These are phyloP conservation scores for Melitaea athalia DNA, from an alignment of 2,888 invertebrate species.

Conservation along the genomic window DNA sequence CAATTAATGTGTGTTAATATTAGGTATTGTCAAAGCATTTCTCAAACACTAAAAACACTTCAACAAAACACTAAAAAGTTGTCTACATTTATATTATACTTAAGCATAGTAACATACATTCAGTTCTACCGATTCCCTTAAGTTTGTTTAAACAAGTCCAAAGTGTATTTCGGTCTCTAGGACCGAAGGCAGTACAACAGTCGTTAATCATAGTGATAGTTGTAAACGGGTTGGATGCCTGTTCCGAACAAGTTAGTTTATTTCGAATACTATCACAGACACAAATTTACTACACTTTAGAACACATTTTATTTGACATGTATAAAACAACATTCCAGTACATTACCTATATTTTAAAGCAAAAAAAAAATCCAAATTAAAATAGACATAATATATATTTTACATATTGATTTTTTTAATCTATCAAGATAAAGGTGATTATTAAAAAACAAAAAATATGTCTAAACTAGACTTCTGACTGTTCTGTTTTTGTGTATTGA, in stretches of 20 bases:
- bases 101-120: not conserved
- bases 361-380: no score
- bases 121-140: not conserved
- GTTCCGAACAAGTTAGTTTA: constrained; percentile 37
- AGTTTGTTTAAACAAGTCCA: constrained; percentile 31
- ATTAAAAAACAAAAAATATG: no score
- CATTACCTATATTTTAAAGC: no score
- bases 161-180: constrained; percentile 36
- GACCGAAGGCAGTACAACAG: constrained; percentile 39
- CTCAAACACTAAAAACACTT: not conserved
- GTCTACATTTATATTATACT: not conserved
- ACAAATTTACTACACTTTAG: constrained; percentile 4
- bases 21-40: no score
- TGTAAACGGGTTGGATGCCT: constrained; percentile 39
- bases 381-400: no score
- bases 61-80: not conserved
- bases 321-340: no score
- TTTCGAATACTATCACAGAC: constrained; percentile 30
- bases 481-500: no score
- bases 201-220: constrained; percentile 43
- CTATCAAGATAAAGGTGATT: no score
- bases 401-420: no score
- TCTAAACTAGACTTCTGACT: no score
- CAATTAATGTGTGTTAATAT: no score
- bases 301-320: constrained; percentile 16